Conservation (phyloP, 1,140 invertebrate genomes). For the Polyergus mexicanus region DNA sequence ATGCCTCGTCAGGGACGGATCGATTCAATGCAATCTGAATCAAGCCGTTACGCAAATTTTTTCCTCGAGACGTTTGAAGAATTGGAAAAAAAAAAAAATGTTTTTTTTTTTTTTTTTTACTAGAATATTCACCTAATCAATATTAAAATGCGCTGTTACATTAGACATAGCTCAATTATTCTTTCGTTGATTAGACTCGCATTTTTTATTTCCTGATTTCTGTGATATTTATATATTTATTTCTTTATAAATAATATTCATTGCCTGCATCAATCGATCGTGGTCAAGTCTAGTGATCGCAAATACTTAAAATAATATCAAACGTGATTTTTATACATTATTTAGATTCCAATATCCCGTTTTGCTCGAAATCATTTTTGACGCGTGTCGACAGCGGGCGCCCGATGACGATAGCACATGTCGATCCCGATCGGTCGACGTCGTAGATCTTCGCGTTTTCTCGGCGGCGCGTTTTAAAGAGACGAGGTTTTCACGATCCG, state of each 20-base stretch:
- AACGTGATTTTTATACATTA: not conserved
- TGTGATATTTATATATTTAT: not conserved
- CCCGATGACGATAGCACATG: not conserved
- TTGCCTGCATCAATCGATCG: not conserved
- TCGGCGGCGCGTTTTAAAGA: slow-evolving; percentile 57
- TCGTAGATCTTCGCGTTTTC: slow-evolving; percentile 54
- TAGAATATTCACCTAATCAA: too few species aligned
- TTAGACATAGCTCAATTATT: not conserved
- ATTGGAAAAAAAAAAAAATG: too few species aligned
- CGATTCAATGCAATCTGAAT: not conserved
- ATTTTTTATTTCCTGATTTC: not conserved
- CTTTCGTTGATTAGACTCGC: too few species aligned
- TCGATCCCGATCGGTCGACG: slow-evolving; percentile 22
- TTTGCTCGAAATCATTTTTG: not conserved
- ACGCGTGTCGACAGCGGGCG: not conserved
- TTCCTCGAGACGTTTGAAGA: not conserved
- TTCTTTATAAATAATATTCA: not conserved
- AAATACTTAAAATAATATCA: not conserved
- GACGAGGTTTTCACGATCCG: slow-evolving; percentile 27
- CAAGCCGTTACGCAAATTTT: not conserved
- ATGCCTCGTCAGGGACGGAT: slow-evolving; percentile 66
- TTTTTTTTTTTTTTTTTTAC: too few species aligned
- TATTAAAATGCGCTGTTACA: not conserved
- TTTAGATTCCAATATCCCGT: not conserved
- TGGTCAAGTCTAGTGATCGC: not conserved